Conservation (phyloP, 2,888 invertebrate genomes). For the Euspilapteryx auroguttella region DNA sequence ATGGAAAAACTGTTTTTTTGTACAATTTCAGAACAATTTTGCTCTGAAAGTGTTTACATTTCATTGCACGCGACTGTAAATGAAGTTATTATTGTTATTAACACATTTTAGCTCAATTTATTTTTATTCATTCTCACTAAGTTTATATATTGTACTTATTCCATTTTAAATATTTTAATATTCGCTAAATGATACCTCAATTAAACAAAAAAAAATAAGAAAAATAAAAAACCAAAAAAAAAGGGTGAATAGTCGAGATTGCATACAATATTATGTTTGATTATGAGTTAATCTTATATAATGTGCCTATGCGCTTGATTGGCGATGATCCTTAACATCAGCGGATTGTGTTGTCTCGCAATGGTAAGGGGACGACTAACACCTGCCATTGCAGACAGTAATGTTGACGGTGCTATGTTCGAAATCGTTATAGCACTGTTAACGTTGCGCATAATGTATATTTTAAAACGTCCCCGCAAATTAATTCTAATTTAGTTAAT, state of each 20-base stretch:
- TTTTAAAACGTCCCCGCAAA: too few relatives aligned
- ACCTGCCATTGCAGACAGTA: too few relatives aligned
- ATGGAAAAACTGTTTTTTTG: too few relatives aligned
- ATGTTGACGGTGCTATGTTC: too few relatives aligned
- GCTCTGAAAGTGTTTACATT: too few relatives aligned
- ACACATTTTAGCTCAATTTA: slow-evolving; percentile 13
- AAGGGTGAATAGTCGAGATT: slow-evolving; percentile 29
- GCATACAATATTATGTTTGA: slow-evolving; percentile 55
- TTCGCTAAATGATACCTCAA: slow-evolving; percentile 47
- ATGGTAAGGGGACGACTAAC: too few relatives aligned
- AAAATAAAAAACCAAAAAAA: slow-evolving; percentile 26
- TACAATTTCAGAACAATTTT: too few relatives aligned
- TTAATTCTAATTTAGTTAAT: too few relatives aligned
- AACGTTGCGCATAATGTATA: too few relatives aligned
- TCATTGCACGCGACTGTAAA: too few relatives aligned
- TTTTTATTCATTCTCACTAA: slow-evolving; percentile 23
- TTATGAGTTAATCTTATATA: slow-evolving; percentile 47
- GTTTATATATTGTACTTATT: slow-evolving; percentile 57
- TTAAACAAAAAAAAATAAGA: slow-evolving; percentile 30
- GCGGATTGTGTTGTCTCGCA: slow-evolving; percentile 19
- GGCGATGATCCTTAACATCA: slow-evolving; percentile 24
- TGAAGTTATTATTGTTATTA: too few relatives aligned
- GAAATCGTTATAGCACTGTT: too few relatives aligned
- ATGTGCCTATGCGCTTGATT: slow-evolving; percentile 49
- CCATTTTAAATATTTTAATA: slow-evolving; percentile 39